These are phyloP conservation scores for Eospalax fontanierii DNA, from an alignment of 2,797 vertebrate species.

Conservation along the genomic window DNA sequence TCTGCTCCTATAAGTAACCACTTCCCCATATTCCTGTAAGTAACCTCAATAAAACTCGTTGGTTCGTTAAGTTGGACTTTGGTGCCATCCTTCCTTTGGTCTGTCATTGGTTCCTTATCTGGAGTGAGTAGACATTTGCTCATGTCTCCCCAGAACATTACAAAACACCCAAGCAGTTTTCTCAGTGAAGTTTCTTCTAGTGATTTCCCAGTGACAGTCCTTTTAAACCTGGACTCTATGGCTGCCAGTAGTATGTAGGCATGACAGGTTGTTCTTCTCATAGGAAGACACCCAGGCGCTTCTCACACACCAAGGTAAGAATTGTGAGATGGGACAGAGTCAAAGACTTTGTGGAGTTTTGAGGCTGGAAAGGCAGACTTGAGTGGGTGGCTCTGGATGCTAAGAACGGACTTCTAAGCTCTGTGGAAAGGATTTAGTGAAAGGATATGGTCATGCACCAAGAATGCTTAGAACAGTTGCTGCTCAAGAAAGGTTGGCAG, in stretches of 20 bases:
- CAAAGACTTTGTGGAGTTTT: neutral
- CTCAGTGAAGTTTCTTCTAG: neutral
- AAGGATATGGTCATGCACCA: neutral
- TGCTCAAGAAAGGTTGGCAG: conserved; percentile 26
- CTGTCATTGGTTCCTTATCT: too few species aligned
- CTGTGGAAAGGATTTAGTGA: neutral
- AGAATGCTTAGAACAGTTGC: neutral
- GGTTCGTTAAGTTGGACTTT: too few species aligned
- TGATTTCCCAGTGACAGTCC: neutral
- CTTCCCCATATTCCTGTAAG: too few species aligned
- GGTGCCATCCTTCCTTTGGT: too few species aligned
- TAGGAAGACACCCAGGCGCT: neutral
- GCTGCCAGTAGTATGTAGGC: neutral
- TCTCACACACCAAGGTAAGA: neutral
- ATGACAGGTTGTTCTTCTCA: neutral
- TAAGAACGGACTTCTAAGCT: neutral
- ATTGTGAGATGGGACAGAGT: neutral
- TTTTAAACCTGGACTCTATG: accelerated
- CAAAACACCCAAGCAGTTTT: neutral
- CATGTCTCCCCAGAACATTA: too few species aligned
- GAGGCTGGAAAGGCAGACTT: neutral
- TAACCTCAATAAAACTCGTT: too few species aligned
- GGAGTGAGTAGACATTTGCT: too few species aligned
- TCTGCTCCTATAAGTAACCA: too few species aligned
- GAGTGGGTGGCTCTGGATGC: neutral